Percentiles rank a stretch among this genome's conserved stretches.
phyloP scores from a whole-genome alignment of 1,140 invertebrate genomes.

The Pseudomyrmex concolor region DNA sequence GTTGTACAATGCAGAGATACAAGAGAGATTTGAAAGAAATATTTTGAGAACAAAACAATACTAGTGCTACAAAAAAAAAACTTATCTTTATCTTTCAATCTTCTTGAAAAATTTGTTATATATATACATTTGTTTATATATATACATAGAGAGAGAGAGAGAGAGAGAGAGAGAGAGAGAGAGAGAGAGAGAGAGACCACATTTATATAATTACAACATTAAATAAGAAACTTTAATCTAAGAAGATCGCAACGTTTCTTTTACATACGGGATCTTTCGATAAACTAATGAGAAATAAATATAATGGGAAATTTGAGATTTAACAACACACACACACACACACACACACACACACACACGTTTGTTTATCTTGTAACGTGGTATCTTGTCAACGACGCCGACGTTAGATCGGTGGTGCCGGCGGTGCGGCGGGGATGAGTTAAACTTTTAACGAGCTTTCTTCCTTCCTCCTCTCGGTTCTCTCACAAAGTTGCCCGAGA shows the following conservation, averaged over 20 bases:
- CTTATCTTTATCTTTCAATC: neutral
- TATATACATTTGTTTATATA: no score
- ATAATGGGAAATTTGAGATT: slow-evolving; percentile 34
- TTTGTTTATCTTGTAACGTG: slow-evolving; percentile 50
- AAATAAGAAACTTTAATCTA: neutral
- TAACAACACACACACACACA: slow-evolving; percentile 3
- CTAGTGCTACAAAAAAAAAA: no score
- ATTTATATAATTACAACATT: neutral
- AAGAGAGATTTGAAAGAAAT: neutral
- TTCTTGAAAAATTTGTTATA: neutral
- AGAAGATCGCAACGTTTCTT: neutral
- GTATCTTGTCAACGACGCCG: slow-evolving; percentile 31
- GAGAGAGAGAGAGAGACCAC: no score
- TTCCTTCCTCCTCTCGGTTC: slow-evolving; percentile 33
- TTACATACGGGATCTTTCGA: neutral
- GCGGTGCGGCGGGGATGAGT: slow-evolving; percentile 22
- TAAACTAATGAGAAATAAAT: slow-evolving; percentile 24
- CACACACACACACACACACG: no score
- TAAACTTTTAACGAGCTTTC: slow-evolving; percentile 62
- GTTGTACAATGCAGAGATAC: neutral
- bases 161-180: no score
- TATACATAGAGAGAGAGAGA: no score
- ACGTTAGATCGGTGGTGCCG: slow-evolving; percentile 11
- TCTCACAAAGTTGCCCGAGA: slow-evolving; percentile 48
- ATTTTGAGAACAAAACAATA: neutral